Evolutionary conservation across 2,113 vertebrate species (phyloP).

Genomic region (human (Homo sapiens)): DNA sequence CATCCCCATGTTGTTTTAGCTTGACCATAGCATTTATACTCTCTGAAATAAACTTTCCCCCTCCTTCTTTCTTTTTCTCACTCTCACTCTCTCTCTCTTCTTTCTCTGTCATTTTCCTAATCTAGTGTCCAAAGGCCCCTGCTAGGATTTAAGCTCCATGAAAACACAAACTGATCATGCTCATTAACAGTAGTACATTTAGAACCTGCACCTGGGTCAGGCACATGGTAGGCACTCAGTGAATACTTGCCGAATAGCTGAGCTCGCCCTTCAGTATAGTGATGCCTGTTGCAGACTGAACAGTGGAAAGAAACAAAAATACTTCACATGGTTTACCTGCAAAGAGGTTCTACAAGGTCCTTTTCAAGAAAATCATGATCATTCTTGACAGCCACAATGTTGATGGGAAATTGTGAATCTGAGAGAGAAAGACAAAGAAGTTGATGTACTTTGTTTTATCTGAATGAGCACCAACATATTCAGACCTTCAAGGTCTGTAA

Average conservation of each 20-base stretch:
- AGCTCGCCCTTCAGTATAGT: neutral
- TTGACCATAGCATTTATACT: neutral
- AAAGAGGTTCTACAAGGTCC: slow-evolving; percentile 98
- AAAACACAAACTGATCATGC: neutral
- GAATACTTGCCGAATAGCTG: neutral
- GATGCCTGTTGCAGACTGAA: neutral
- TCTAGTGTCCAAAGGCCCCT: neutral
- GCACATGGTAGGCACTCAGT: neutral
- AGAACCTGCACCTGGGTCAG: neutral
- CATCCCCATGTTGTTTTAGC: neutral
- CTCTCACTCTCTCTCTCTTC: neutral
- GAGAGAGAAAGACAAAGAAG: slow-evolving; percentile 47
- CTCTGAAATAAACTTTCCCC: neutral
- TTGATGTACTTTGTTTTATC: neutral
- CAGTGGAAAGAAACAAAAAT: slow-evolving; percentile 48
- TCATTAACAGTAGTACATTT: neutral
- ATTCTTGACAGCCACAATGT: slow-evolving; percentile 95
- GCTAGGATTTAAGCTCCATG: neutral
- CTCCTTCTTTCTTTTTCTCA: neutral
- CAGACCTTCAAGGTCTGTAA: slow-evolving; percentile 1
- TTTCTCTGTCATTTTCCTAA: neutral
- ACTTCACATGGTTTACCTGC: slow-evolving; percentile 88
- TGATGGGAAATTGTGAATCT: slow-evolving; percentile 98
- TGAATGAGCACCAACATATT: neutral
- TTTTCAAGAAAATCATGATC: slow-evolving; percentile 99